phyloP scores from a whole-genome alignment of 2,888 invertebrate species.

The Cynaeus angustus region DNA sequence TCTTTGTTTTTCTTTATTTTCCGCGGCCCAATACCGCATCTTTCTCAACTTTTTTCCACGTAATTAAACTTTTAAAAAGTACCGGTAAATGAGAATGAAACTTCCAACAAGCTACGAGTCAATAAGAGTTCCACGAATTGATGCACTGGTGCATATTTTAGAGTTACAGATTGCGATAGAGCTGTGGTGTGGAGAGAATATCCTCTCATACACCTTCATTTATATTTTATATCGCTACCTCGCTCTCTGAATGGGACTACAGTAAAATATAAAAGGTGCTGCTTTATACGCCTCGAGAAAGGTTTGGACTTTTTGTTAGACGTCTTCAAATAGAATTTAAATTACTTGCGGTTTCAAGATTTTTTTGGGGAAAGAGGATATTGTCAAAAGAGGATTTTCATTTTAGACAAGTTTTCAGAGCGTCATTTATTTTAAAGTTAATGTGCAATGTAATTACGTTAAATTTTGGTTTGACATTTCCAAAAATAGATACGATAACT shows the following conservation, averaged over 20 bases:
- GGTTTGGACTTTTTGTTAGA: slow-evolving; percentile 39
- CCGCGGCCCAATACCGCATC: neutral
- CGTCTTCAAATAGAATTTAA: slow-evolving; percentile 44
- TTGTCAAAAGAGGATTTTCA: neutral
- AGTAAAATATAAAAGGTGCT: slow-evolving; percentile 43
- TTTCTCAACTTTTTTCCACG: neutral
- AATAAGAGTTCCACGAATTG: slow-evolving; percentile 5
- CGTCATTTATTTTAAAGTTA: neutral
- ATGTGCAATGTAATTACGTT: neutral
- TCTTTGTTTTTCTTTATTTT: neutral
- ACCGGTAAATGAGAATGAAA: neutral
- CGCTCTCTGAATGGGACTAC: slow-evolving; percentile 32
- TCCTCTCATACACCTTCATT: slow-evolving; percentile 42
- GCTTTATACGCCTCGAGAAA: slow-evolving; percentile 32
- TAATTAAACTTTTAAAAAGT: slow-evolving; percentile 1
- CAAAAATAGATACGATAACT: slow-evolving; percentile 26
- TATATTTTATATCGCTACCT: slow-evolving; percentile 35
- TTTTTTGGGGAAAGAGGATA: neutral
- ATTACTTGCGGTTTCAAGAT: slow-evolving; percentile 25
- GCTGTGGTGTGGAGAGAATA: slow-evolving; percentile 21
- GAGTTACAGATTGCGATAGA: slow-evolving; percentile 29
- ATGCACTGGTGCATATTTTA: slow-evolving; percentile 42
- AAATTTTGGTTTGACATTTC: slow-evolving; percentile 5
- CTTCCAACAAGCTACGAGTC: slow-evolving; percentile 1
- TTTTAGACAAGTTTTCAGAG: too few species aligned